Conservation (phyloP, 2,888 invertebrate genomes). For the Operophtera brumata region DNA sequence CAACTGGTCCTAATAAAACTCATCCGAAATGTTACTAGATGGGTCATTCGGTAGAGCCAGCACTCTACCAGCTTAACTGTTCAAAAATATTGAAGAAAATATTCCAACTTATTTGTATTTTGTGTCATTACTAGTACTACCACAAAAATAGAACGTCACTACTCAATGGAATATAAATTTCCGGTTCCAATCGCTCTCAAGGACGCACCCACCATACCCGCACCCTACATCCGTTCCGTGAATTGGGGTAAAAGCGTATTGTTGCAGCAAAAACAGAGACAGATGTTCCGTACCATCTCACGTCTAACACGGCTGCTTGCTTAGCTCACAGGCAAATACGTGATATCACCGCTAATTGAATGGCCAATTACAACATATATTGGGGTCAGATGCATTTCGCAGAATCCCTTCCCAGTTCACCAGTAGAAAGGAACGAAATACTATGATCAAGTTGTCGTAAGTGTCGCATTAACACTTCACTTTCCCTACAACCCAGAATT, state of each 20-base stretch:
- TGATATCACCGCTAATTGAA: conserved; percentile 7
- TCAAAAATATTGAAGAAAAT: neutral
- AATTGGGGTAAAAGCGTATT: conserved; percentile 61
- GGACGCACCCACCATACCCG: conserved; percentile 66
- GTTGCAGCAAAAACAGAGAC: conserved; percentile 59
- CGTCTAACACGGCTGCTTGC: conserved; percentile 10
- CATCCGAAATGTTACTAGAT: too few relatives aligned
- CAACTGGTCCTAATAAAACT: too few relatives aligned
- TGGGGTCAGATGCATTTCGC: conserved; percentile 52
- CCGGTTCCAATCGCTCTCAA: conserved; percentile 65
- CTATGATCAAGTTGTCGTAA: conserved; percentile 71
- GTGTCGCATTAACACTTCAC: conserved; percentile 70
- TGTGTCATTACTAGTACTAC: conserved; percentile 10
- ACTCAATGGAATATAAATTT: conserved; percentile 55
- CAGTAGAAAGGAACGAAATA: conserved; percentile 54
- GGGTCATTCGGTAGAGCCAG: too few relatives aligned
- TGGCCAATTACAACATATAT: conserved; percentile 47
- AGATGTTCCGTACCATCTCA: conserved; percentile 42
- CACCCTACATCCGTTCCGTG: conserved; percentile 71
- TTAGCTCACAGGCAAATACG: conserved; percentile 35
- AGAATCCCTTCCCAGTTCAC: conserved; percentile 58
- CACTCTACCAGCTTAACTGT: too few relatives aligned
- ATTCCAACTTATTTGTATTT: neutral
- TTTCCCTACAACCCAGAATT: conserved; percentile 76
- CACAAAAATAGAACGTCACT: conserved; percentile 31